Base-by-base conservation (phyloP, 1,140 invertebrate genomes). In the Spodoptera litura region DNA sequence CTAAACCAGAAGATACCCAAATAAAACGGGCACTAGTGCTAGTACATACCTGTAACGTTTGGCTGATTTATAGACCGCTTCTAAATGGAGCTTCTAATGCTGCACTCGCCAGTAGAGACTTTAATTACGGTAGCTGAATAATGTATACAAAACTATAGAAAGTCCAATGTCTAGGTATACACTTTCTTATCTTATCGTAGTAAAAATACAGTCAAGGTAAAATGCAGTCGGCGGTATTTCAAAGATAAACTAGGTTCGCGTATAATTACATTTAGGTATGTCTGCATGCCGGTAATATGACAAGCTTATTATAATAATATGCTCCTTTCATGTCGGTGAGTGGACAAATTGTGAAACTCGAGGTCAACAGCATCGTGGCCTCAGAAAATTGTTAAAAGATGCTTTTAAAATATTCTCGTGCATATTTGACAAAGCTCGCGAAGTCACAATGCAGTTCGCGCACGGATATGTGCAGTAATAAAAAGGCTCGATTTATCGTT, bases 261-360 rank as follows among this genome's bases (percentile, higher is more conserved):
- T 31, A 53, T 49, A 70, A 52, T 53, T 25, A 15, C 20, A 68
- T 27, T 51, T 53, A 25, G 20, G 51, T 52, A 12, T 53, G 68
- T 71, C 35, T 55, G 55, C 38, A 38, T 8, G 38, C 38, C 31
- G 12, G 52, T 71, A 56, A 71, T 55, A 71, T 56, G 13, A 71
- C 66, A 31, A 71, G 31, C 55, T 73, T 56, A 74, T 74, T 74
- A 52, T 74, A 52, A 73, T 74, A 52, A 73, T 73, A 73, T 35
- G n/a, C 13, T 64, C 70, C 70, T 78, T 59, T 78, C 38, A 71
- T 74, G 66, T 79, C 61, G 51, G 51, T 52, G 59, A 77, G 20
- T 56, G 58, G 52, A 71, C 61, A 74, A 72, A 56, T 79, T 73
- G 78, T 79, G 61, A 73, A 79, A 79, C 61, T 51, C 70, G 78